phyloP scores from a whole-genome alignment of 1,140 invertebrate genomes.

The Achatina immaculata region DNA sequence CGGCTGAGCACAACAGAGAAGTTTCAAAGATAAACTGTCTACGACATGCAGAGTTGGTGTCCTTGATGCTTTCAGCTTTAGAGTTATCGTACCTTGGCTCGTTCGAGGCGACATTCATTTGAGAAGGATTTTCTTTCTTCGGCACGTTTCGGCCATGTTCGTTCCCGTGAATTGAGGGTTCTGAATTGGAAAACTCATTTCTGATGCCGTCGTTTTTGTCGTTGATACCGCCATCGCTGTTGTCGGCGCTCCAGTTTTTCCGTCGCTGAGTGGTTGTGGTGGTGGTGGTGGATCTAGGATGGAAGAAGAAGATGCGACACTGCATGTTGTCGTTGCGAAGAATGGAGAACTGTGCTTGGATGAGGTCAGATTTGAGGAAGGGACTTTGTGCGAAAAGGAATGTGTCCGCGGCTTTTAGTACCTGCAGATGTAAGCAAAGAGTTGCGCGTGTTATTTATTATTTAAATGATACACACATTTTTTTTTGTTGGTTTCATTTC shows the following conservation, averaged over 20 bases:
- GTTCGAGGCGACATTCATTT: neutral
- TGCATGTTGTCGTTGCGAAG: constrained; percentile 4
- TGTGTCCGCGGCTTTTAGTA: constrained; percentile 12
- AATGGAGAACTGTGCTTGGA: constrained; percentile 14
- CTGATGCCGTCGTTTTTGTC: neutral
- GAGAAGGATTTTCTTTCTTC: neutral
- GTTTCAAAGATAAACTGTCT: neutral
- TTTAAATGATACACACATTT: too few species aligned
- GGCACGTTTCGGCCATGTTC: neutral
- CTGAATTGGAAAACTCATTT: neutral
- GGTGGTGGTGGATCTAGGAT: neutral
- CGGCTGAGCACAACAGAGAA: neutral
- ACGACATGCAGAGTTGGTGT: neutral
- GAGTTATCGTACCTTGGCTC: neutral
- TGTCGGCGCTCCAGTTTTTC: neutral
- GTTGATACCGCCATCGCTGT: neutral
- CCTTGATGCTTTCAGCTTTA: neutral
- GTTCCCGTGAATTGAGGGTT: neutral
- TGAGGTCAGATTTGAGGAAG: neutral
- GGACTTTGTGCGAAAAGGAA: neutral
- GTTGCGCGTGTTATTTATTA: too few species aligned
- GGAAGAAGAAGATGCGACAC: neutral
- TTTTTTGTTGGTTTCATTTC: too few species aligned
- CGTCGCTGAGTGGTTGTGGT: neutral
- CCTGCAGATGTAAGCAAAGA: neutral